A percentile compares a stretch with the other conserved stretches of the same genome.
Evolutionary conservation across 2,797 vertebrate genomes (phyloP).

Genomic region (Benthosema pterotum): DNA sequence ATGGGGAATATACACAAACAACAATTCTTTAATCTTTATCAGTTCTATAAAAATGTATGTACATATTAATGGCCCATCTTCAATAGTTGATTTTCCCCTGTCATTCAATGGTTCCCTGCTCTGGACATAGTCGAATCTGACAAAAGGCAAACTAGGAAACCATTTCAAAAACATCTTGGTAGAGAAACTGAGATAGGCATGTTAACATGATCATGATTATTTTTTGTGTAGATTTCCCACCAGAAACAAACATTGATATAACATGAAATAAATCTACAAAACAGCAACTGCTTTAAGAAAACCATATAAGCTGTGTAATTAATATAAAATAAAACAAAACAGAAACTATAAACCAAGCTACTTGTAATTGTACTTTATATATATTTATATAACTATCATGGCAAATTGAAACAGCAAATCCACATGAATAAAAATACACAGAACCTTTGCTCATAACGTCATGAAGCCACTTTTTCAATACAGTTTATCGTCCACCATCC

Average conservation of each 20-base stretch:
- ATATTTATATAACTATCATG: constrained; percentile 15
- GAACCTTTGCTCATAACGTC: background rate
- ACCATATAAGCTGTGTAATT: constrained; percentile 34
- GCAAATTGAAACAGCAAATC: constrained; percentile 43
- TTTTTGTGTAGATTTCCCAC: constrained; percentile 6
- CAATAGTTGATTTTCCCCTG: constrained; percentile 1
- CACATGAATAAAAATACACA: constrained; percentile 41
- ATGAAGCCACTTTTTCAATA: constrained; percentile 13
- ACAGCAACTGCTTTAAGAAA: constrained; percentile 48
- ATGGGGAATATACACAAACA: constrained; percentile 52
- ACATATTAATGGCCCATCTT: constrained; percentile 30
- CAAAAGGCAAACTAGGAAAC: constrained; percentile 36
- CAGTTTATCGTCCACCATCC: constrained; percentile 1
- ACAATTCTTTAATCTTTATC: constrained; percentile 25
- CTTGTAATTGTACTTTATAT: too few species aligned
- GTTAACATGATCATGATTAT: background rate
- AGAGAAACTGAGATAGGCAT: constrained; percentile 3
- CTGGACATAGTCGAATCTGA: constrained; percentile 3
- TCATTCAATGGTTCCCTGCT: constrained; percentile 9
- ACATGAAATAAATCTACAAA: constrained; percentile 47
- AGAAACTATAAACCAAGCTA: too few species aligned
- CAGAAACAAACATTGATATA: constrained; percentile 45
- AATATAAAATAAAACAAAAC: constrained; percentile 26
- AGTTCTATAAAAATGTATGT: constrained; percentile 43
- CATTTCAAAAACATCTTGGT: constrained; percentile 15